Base-by-base conservation (phyloP, 2,888 invertebrate species). In the Amphimallon solstitiale region DNA sequence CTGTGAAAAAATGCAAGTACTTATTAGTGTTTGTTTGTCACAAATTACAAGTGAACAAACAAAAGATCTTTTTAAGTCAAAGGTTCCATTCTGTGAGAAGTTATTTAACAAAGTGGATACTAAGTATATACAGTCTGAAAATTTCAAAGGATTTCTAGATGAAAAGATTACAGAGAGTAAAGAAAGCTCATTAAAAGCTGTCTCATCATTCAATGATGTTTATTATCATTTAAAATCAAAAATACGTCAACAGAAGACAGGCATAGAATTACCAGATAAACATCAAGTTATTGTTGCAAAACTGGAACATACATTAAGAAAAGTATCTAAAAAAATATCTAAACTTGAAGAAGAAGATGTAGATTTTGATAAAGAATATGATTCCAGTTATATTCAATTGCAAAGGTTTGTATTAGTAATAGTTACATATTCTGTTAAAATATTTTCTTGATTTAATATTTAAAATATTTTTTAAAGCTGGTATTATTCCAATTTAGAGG, bases 351-450 rank as follows among this genome's bases (percentile, higher is more conserved):
- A 86, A 54, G 83, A 86, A 52, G 92, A 93, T 74, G 87, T 93
- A 1, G 88, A 92, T 70, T 89, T 90, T 78, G 89, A 90, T 74
- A 90, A 91, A 71, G 92, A 92, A 23, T 86, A 87, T 48, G 86
- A 91, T 78, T 92, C 93, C 1, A 84, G 87, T 29, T 94, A 91
- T 80, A 82, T 93, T 40, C 85, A 90, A 71, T 86, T 89, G 68
- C 90, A 91, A 71, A 86, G 86, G 82, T 89, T n/a, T 19, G 19
- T 5, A 10, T 23, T n/a, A 12, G 5, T n/a, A n/a, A n/a, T n/a
- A n/a, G n/a, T n/a, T n/a, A n/a, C n/a, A n/a, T n/a, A n/a, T n/a
- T n/a, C n/a, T n/a, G n/a, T n/a, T n/a, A n/a, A n/a, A n/a, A n/a
- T n/a, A n/a, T n/a, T n/a, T n/a, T n/a, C n/a, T n/a, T n/a, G n/a